Conservation (phyloP, 2,113 vertebrate genomes). For the Lasiurus borealis region DNA sequence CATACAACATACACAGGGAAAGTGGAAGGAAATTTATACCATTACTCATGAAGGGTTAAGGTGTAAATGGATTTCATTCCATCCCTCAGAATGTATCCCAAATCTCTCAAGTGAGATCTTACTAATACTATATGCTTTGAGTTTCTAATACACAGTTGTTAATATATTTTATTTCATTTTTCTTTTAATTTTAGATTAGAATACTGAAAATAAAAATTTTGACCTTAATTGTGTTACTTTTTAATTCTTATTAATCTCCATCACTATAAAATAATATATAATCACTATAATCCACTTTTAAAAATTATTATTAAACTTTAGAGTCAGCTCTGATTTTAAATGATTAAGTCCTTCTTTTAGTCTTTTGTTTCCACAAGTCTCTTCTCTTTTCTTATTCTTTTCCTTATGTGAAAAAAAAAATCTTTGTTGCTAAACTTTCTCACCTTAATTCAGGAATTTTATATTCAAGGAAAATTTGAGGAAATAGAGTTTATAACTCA, state of each 20-base stretch:
- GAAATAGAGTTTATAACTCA: slow-evolving; percentile 2
- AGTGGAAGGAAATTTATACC: slow-evolving; percentile 7
- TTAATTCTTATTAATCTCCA: slow-evolving; percentile 15
- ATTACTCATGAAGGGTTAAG: neutral
- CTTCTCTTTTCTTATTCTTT: neutral
- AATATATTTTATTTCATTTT: slow-evolving; percentile 28
- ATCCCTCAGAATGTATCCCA: neutral
- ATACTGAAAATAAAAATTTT: neutral
- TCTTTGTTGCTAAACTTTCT: neutral
- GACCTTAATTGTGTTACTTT: neutral
- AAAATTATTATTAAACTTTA: neutral
- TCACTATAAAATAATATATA: neutral
- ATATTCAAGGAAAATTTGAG: neutral
- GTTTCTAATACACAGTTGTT: neutral
- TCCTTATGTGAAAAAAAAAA: slow-evolving; percentile 19
- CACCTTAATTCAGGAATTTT: neutral
- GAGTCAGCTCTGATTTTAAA: slow-evolving; percentile 25
- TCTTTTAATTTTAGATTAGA: slow-evolving; percentile 18
- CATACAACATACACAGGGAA: neutral
- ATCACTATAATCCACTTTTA: neutral
- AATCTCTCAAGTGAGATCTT: neutral
- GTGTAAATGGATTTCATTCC: neutral
- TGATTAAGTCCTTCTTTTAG: neutral
- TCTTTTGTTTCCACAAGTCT: slow-evolving; percentile 15
- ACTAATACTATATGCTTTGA: neutral